Evolutionary conservation across 2,797 vertebrate species (phyloP), one percentile per base, ranked within the genome.

Genomic region (Lepus oiostolus): DNA sequence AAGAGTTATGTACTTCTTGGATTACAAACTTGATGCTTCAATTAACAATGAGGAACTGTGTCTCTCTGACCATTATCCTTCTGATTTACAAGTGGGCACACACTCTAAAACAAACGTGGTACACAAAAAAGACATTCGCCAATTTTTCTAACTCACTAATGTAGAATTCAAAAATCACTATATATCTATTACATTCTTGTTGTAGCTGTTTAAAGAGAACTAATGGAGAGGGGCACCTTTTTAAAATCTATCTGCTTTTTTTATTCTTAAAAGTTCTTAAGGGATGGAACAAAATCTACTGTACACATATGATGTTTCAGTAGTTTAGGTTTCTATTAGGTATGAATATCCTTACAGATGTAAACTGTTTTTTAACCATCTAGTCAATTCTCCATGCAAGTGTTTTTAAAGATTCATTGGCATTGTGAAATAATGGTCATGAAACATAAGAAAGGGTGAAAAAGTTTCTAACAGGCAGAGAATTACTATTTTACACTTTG

Each of bases 391-490:
- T 47, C 68, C 35, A 35, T 32, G 76, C 16, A 94, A 65, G 74
- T 81, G 47, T 35, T 88, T 76, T 88, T 88, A 89, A 85, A 82
- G 47, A 26, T 82, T 65, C 47, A 84, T 83, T 86, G 52, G 76
- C 4, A 72, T 24, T 68, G 1, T 67, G 71, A 84, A 85, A 84
- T 47, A 86, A 75, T 54, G n/a, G 84, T 77, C 85, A 60, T 79
- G 32, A 94, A 90, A 92, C 60, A 11, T 6, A 67, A 92, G 54
- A 85, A 95, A 92, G n/a, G 70, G n/a, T 68, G 12, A 91, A 86
- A 83, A 10, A 88, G 21, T 65, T 77, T 82, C 54, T 70, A 85
- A 47, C 14, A 67, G 38, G 63, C 38, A 91, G 10, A 38, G 10
- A 84, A 17, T 70, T 88, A 68, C 26, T 86, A 83, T 89, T 95